A percentile compares a stretch with the other conserved stretches of the same genome.
phyloP scores from a whole-genome alignment of 1,140 invertebrate genomes.

The Proales similis region DNA sequence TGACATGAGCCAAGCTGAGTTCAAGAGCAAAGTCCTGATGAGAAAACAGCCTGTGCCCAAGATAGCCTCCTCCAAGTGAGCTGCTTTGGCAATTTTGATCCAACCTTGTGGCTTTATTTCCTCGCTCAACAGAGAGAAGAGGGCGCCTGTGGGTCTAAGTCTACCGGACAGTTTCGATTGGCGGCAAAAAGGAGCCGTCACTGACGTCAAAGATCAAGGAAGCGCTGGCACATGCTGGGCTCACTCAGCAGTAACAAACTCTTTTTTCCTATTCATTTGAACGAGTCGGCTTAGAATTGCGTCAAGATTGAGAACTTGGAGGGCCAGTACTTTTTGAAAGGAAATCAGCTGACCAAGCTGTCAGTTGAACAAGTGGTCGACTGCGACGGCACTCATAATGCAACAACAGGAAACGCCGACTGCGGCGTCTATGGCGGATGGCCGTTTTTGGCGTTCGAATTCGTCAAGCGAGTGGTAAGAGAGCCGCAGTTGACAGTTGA shows the following conservation, averaged over 20 bases:
- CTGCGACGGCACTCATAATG: slow-evolving; percentile 44
- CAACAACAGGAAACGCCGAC: slow-evolving; percentile 40
- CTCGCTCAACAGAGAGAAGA: neutral
- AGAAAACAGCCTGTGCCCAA: slow-evolving; percentile 6
- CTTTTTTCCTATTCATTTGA: neutral
- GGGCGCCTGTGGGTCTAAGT: neutral
- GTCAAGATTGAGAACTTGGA: slow-evolving; percentile 45
- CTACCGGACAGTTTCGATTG: slow-evolving; percentile 37
- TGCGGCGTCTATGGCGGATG: slow-evolving; percentile 49
- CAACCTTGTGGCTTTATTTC: neutral
- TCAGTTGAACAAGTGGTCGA: slow-evolving; percentile 50
- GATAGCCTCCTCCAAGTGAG: neutral
- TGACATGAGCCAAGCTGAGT: slow-evolving; percentile 42
- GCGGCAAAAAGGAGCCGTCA: slow-evolving; percentile 36
- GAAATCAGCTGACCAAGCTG: slow-evolving; percentile 43
- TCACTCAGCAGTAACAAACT: slow-evolving; percentile 21
- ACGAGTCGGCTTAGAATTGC: neutral
- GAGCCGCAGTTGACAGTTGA: neutral
- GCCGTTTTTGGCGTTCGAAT: slow-evolving; percentile 48
- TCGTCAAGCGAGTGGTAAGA: slow-evolving; percentile 44
- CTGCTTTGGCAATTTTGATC: too few species aligned
- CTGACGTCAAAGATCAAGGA: slow-evolving; percentile 38
- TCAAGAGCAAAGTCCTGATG: slow-evolving; percentile 21
- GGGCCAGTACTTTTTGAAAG: slow-evolving; percentile 43
- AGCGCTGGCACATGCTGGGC: slow-evolving; percentile 36